phyloP scores from a whole-genome alignment of 2,113 vertebrate genomes.

The Dolichotis patagonum region DNA sequence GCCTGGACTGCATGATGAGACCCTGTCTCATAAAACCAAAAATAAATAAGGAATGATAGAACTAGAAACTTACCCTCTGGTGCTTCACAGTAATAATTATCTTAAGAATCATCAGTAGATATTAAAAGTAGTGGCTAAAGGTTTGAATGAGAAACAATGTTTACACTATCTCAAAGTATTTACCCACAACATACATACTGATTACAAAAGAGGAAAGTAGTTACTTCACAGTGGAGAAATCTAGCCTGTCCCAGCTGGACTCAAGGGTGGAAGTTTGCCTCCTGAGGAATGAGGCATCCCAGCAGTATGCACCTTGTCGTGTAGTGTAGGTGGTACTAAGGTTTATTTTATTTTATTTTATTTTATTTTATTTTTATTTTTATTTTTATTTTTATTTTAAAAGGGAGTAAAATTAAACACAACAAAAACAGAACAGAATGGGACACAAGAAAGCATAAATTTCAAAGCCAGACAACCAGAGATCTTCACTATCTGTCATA shows the following conservation, averaged over 20 bases:
- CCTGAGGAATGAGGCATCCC: neutral
- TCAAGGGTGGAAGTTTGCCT: neutral
- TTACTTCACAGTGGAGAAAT: neutral
- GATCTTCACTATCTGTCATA: too few species aligned
- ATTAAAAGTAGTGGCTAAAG: neutral
- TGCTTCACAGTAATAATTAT: neutral
- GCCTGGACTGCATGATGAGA: neutral
- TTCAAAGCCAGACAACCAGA: too few species aligned
- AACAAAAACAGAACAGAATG: too few species aligned
- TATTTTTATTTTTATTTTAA: too few species aligned
- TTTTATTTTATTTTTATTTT: too few species aligned
- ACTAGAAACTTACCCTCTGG: neutral
- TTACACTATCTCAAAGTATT: neutral
- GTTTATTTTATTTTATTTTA: too few species aligned
- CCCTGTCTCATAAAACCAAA: neutral
- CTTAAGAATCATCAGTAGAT: neutral
- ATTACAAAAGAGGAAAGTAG: neutral
- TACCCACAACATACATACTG: neutral
- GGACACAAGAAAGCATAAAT: too few species aligned
- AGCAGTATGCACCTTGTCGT: neutral
- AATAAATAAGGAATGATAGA: neutral
- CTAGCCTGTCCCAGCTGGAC: neutral
- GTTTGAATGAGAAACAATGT: conserved; percentile 12
- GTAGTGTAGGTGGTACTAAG: neutral
- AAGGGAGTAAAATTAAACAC: too few species aligned